phyloP scores from a whole-genome alignment of 2,888 invertebrate genomes.

The Hoplodrina blanda region DNA sequence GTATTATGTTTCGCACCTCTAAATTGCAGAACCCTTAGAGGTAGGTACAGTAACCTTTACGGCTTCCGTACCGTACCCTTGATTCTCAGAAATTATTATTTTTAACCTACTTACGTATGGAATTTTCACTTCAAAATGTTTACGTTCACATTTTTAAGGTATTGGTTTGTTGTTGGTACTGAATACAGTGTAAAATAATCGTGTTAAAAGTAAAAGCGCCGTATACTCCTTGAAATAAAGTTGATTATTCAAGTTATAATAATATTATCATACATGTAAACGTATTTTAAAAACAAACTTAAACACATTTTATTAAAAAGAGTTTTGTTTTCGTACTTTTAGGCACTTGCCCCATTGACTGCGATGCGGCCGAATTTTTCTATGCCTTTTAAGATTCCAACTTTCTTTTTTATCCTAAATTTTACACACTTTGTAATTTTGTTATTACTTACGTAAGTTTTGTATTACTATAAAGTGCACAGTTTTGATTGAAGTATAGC shows the following conservation, averaged over 20 bases:
- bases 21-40: slow-evolving; percentile 6
- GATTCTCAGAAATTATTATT: slow-evolving; percentile 1
- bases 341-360: too few relatives aligned
- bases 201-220: not conserved
- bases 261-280: not conserved
- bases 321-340: not conserved
- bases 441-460: too few relatives aligned
- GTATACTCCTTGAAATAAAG: not conserved
- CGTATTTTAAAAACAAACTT: not conserved
- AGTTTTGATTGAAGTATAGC: too few relatives aligned
- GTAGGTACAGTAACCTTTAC: not conserved
- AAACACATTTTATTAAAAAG: not conserved
- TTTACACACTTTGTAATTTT: too few relatives aligned
- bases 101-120: not conserved
- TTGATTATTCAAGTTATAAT: not conserved
- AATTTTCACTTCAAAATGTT: not conserved
- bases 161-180: not conserved
- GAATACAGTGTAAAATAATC: not conserved
- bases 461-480: too few relatives aligned
- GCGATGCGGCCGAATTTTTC: too few relatives aligned
- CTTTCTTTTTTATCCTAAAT: too few relatives aligned
- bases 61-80: not conserved
- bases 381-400: too few relatives aligned
- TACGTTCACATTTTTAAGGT: not conserved
- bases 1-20: not conserved